A percentile compares a stretch with the other conserved stretches of the same genome.
phyloP scores from a whole-genome alignment of 2,113 vertebrate species.

The Eulemur macaco region DNA sequence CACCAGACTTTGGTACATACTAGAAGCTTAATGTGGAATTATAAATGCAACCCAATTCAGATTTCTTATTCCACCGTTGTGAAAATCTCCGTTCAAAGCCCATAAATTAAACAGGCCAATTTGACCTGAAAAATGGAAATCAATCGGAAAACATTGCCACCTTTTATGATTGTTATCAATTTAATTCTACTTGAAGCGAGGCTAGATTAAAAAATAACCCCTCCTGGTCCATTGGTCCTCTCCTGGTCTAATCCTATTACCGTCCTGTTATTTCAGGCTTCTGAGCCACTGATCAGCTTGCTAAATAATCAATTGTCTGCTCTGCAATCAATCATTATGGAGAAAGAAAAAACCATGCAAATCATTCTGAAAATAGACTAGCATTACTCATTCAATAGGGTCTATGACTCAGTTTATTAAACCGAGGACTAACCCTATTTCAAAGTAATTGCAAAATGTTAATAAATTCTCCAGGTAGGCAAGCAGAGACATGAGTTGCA shows the following conservation, averaged over 20 bases:
- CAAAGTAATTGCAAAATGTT: not conserved
- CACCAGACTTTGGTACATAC: not conserved
- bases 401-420: not conserved
- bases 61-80: slow-evolving; percentile 3
- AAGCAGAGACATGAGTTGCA: not conserved
- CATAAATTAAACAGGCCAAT: not conserved
- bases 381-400: not conserved
- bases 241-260: not conserved
- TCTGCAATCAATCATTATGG: not conserved
- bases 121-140: not conserved
- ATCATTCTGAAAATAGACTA: not conserved
- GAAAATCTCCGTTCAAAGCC: not conserved
- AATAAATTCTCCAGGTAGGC: not conserved
- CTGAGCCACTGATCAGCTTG: not conserved
- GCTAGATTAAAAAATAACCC: not conserved
- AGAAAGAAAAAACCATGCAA: slow-evolving; percentile 25
- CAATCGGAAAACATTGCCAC: not conserved
- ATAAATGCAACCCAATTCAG: not conserved
- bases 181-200: not conserved
- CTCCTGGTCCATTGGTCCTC: not conserved
- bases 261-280: not conserved
- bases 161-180: not conserved
- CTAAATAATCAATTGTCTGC: slow-evolving; percentile 32
- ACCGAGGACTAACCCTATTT: not conserved
- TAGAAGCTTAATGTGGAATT: not conserved